Evolutionary conservation across 1,140 invertebrate genomes (phyloP).

Genomic region (Rhagoletis zephyria): DNA sequence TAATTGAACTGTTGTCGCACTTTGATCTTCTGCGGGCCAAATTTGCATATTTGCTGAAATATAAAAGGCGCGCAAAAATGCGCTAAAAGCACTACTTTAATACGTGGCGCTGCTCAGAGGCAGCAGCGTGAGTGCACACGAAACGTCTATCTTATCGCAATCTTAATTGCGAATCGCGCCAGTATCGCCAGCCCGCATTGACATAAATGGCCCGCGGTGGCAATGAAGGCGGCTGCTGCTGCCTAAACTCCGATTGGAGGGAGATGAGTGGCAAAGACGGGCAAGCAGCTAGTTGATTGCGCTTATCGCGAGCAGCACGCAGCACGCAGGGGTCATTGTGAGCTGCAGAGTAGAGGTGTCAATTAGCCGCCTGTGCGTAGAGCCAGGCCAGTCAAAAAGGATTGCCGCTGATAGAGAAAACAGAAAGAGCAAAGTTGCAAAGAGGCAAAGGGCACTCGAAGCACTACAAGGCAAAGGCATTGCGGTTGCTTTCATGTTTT

Average conservation of each 20-base stretch:
- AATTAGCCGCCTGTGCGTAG: conserved; percentile 29
- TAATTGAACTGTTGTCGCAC: conserved; percentile 48
- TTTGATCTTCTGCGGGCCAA: conserved; percentile 25
- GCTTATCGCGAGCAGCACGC: conserved; percentile 13
- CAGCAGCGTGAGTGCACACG: not conserved
- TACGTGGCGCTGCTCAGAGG: not conserved
- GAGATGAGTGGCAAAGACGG: not conserved
- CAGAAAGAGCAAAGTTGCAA: not conserved
- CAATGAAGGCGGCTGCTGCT: not conserved
- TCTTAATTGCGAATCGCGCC: conserved; percentile 35
- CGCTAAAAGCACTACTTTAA: conserved; percentile 37
- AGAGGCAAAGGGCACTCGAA: not conserved
- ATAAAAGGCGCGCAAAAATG: not conserved
- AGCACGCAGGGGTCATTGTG: not conserved
- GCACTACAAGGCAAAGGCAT: not conserved
- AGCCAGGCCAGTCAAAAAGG: conserved; percentile 6
- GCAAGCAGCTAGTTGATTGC: no score
- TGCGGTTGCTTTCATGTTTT: not conserved
- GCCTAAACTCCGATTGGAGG: not conserved
- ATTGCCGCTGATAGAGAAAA: not conserved
- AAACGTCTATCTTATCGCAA: conserved; percentile 32
- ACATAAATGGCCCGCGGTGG: conserved; percentile 38
- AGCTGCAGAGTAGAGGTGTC: conserved; percentile 36
- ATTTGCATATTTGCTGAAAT: conserved; percentile 28
- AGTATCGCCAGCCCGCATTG: conserved; percentile 26